Evolutionary conservation across 2,888 invertebrate species (phyloP), one percentile per base, ranked within the genome.

Genomic region (Physocephala rufipes): DNA sequence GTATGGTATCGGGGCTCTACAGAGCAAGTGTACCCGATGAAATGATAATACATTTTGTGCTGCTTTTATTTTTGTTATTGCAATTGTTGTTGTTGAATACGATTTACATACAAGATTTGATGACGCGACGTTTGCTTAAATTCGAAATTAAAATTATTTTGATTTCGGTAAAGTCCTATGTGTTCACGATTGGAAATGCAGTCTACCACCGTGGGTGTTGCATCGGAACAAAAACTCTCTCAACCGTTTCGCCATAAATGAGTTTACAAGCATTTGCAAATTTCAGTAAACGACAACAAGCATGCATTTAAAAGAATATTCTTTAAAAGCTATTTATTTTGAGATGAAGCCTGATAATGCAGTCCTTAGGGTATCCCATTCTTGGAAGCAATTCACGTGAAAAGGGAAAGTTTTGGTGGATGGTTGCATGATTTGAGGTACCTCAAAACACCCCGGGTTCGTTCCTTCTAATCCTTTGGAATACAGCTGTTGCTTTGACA

Each of bases 101-200:
- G 68, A 71, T 70, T 75, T 77, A 71, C 78, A 76, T 76, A 77
- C 74, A 79, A 79, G 77, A 79, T 82, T 78, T 78, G 80, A 36
- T 36, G 36, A 82, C 82, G 81, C 81, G 79, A 77, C 82, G 79
- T 82, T 82, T 75, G 82, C 79, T 78, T 80, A 81, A 81, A 81
- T 82, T 81, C 77, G 79, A 81, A 81, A 81, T 81, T 81, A 82
- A 81, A 81, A 81, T 82, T 67, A 71, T 67, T 64, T 36, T 43
- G 64, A 51, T 66, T 55, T 47, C 49, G 59, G 4, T 36, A 36
- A 4, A 36, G 9, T 36, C 9, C 9, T n/a, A n/a, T n/a, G n/a
- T n/a, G n/a, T 36, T 36, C 5, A 9, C 5, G 9, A 9, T 36
- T n/a, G n/a, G n/a, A n/a, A n/a, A n/a, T n/a, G n/a, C n/a, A n/a